phyloP scores from a whole-genome alignment of 2,888 invertebrate genomes.

The Masnerella sp. region DNA sequence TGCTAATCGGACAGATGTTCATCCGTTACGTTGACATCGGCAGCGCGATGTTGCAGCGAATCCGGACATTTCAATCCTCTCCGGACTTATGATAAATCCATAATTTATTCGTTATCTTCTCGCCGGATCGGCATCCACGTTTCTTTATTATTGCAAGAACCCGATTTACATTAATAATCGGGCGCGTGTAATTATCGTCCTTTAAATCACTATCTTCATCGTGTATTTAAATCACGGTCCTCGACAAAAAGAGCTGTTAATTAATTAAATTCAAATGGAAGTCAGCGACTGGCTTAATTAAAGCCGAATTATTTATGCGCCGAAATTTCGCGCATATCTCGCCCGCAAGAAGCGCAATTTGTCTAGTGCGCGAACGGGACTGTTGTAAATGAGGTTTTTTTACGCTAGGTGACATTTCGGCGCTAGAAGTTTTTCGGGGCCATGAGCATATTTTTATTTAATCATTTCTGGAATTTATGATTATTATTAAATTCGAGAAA shows the following conservation, averaged over 20 bases:
- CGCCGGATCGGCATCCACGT: not conserved
- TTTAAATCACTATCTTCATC: constrained; percentile 36
- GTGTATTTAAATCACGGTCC: constrained; percentile 18
- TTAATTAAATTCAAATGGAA: constrained; percentile 50
- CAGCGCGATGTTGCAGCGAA: not conserved
- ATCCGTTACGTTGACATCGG: constrained; percentile 11
- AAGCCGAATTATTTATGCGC: constrained; percentile 22
- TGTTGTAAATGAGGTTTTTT: no score
- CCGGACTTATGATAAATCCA: constrained; percentile 15
- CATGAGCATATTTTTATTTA: no score
- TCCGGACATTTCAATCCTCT: constrained; percentile 11
- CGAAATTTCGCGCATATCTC: constrained; percentile 17
- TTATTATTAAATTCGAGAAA: no score
- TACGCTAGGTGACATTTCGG: no score
- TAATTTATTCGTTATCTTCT: constrained; percentile 15
- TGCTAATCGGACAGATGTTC: constrained; percentile 15
- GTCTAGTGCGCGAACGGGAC: no score
- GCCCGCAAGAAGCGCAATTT: no score
- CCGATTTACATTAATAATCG: constrained; percentile 37
- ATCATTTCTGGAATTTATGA: no score
- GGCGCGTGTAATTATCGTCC: constrained; percentile 26
- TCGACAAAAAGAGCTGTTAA: constrained; percentile 22
- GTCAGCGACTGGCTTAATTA: constrained; percentile 41
- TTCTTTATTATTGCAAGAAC: constrained; percentile 20
- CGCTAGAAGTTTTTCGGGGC: no score